Evolutionary conservation across 2,888 invertebrate species (phyloP).

Genomic region (Drosophila macrospina): DNA sequence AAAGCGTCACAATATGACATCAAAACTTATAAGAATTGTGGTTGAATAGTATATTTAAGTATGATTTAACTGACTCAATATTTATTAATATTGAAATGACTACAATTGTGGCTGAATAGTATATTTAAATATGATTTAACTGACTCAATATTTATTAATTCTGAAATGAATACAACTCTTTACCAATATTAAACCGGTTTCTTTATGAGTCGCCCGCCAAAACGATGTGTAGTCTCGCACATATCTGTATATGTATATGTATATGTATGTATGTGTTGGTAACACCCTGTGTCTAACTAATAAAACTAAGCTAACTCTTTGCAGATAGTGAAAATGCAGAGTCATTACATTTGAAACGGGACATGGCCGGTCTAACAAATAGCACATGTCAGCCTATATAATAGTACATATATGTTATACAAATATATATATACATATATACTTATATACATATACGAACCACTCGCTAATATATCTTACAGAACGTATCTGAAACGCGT

Average conservation of each 20-base stretch:
- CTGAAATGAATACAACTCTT: not conserved
- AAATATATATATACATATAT: not conserved
- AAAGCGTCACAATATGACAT: slow-evolving; percentile 19
- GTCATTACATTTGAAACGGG: slow-evolving; percentile 33
- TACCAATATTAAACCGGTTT: slow-evolving; percentile 37
- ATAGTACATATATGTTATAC: not conserved
- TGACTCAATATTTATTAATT: slow-evolving; percentile 35
- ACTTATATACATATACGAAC: slow-evolving; percentile 4
- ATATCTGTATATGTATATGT: slow-evolving; percentile 1
- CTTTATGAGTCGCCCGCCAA: slow-evolving; percentile 37
- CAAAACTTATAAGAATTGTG: too few relatives aligned
- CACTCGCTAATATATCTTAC: slow-evolving; percentile 17
- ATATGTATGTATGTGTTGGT: not conserved
- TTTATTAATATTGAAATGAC: too few relatives aligned
- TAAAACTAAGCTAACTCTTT: slow-evolving; percentile 13
- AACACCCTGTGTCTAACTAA: slow-evolving; percentile 25
- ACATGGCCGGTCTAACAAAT: slow-evolving; percentile 23
- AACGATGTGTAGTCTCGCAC: slow-evolving; percentile 22
- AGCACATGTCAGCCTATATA: slow-evolving; percentile 10
- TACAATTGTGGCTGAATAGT: slow-evolving; percentile 15
- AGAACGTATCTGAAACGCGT: slow-evolving; percentile 20
- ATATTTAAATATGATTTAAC: not conserved
- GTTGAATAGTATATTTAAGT: too few relatives aligned
- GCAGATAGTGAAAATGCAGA: slow-evolving; percentile 48
- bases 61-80: too few relatives aligned